Percentiles rank a stretch among this genome's conserved stretches.
Evolutionary conservation across 2,888 invertebrate species (phyloP).

Genomic region (Celastrina argiolus): DNA sequence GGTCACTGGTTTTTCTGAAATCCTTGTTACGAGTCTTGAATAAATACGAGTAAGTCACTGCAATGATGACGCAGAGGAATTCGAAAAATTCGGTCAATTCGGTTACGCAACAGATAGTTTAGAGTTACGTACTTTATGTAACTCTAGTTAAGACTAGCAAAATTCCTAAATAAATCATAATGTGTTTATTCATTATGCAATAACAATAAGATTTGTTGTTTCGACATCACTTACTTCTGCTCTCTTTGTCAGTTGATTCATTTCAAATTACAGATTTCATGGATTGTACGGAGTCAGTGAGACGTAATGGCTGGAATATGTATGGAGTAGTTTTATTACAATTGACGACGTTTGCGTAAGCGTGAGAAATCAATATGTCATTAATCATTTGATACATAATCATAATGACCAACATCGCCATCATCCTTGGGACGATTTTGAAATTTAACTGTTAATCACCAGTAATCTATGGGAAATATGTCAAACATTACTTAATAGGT

Average conservation of each 20-base stretch:
- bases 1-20: slow-evolving; percentile 18
- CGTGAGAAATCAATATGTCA: slow-evolving; percentile 11
- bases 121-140: slow-evolving; percentile 6
- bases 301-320: neutral
- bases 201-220: neutral
- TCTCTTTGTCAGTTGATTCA: slow-evolving; percentile 7
- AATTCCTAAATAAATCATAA: slow-evolving; percentile 7
- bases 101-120: neutral
- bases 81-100: neutral
- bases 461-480: neutral
- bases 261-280: slow-evolving; percentile 9
- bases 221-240: slow-evolving; percentile 6
- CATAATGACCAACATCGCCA: neutral
- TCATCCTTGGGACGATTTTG: neutral
- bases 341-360: slow-evolving; percentile 5
- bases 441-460: neutral
- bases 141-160: neutral
- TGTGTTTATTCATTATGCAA: slow-evolving; percentile 1
- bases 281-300: slow-evolving; percentile 9
- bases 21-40: slow-evolving; percentile 8
- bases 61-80: slow-evolving; percentile 3
- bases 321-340: slow-evolving; percentile 9
- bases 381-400: slow-evolving; percentile 5
- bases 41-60: neutral
- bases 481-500: too few relatives aligned